Percentiles rank a stretch among this genome's conserved stretches.
Evolutionary conservation across 92 coral and sea anemone species (phyloP).

Genomic region (Isaurus tuberculatus): DNA sequence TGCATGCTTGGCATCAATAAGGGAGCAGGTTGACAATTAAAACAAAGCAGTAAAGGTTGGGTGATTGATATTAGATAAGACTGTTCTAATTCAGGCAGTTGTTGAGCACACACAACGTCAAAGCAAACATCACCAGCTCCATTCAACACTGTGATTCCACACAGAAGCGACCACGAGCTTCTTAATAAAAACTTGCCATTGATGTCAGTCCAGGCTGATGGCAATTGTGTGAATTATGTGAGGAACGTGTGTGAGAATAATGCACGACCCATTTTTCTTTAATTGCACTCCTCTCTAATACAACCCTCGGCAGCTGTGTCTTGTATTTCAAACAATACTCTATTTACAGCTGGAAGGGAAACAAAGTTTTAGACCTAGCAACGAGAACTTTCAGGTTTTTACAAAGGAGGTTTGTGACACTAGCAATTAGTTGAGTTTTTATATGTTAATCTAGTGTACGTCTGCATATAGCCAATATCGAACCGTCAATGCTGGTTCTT

Average conservation of each 20-base stretch:
- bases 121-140: slow-evolving; percentile 75
- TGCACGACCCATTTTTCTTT: slow-evolving; percentile 84
- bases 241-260: slow-evolving; percentile 94
- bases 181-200: slow-evolving; percentile 84
- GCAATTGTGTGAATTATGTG: slow-evolving; percentile 88
- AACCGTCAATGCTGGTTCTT: slow-evolving; percentile 51
- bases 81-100: slow-evolving; percentile 76
- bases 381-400: slow-evolving; percentile 78
- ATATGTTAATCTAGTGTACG: slow-evolving; percentile 66
- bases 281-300: slow-evolving; percentile 82
- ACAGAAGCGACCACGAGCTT: slow-evolving; percentile 81
- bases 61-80: slow-evolving; percentile 84
- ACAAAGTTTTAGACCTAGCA: slow-evolving; percentile 82
- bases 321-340: slow-evolving; percentile 83
- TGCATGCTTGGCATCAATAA: slow-evolving; percentile 87
- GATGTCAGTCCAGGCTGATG: slow-evolving; percentile 88
- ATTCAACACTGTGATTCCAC: slow-evolving; percentile 77
- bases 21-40: slow-evolving; percentile 92
- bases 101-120: slow-evolving; percentile 90
- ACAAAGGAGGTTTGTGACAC: slow-evolving; percentile 82
- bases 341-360: slow-evolving; percentile 87
- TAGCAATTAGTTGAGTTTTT: slow-evolving; percentile 77
- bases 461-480: slow-evolving; percentile 68
- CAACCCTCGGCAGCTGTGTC: slow-evolving; percentile 84
- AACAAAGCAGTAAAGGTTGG: slow-evolving; percentile 87